These are phyloP conservation scores for Poicephalus gulielmi DNA, from an alignment of 2,113 vertebrate species.

Conservation along the genomic window DNA sequence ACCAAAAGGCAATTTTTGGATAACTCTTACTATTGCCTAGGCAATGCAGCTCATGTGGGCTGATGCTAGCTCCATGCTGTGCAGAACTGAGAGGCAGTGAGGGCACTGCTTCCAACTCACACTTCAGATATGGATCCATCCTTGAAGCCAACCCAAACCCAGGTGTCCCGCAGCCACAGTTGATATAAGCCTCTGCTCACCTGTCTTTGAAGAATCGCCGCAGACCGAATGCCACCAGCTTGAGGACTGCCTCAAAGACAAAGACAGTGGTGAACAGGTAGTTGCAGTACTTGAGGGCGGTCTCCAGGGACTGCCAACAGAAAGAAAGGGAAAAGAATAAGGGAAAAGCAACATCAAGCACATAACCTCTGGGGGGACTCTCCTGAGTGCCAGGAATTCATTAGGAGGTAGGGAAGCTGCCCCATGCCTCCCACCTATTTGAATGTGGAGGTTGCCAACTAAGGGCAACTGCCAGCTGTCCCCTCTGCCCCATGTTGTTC, in stretches of 20 bases:
- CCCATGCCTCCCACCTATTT: background rate
- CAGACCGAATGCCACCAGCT: conserved; percentile 93
- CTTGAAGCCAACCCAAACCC: background rate
- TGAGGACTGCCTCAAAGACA: conserved; percentile 93
- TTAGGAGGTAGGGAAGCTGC: background rate
- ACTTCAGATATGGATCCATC: background rate
- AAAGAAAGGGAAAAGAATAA: conserved; percentile 30
- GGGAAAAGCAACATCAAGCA: background rate
- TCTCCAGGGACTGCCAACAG: conserved; percentile 87
- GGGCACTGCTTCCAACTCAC: background rate
- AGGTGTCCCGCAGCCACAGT: background rate
- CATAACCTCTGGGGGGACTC: fast-evolving
- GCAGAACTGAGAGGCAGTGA: background rate
- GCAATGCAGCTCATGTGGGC: background rate
- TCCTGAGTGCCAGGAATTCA: background rate
- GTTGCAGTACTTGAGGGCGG: conserved; percentile 97
- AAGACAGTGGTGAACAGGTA: conserved; percentile 98
- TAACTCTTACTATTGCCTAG: background rate
- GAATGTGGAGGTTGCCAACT: background rate
- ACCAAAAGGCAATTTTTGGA: background rate
- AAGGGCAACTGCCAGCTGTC: background rate
- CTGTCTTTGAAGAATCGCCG: conserved; percentile 98
- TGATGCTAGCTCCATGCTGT: background rate
- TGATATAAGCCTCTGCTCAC: conserved; percentile 63
- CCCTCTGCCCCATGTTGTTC: background rate